A percentile compares a stretch with the other conserved stretches of the same genome.
These are phyloP conservation scores for Euzetes globulus DNA, from an alignment of 2,888 invertebrate genomes.

Conservation along the genomic window DNA sequence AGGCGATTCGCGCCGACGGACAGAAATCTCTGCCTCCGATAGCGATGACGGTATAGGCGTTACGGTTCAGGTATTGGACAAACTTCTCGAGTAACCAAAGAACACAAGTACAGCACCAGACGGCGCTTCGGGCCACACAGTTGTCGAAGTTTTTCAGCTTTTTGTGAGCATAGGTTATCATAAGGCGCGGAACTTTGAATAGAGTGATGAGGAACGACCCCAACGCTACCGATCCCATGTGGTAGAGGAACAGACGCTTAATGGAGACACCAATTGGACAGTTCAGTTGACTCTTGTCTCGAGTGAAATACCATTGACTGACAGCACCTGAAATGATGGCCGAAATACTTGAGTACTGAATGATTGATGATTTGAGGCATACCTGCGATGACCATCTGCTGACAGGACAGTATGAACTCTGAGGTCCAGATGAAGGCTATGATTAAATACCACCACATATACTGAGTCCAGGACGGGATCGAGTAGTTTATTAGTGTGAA, in stretches of 20 bases:
- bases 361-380: background rate
- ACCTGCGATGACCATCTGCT: slow-evolving; percentile 78
- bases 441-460: slow-evolving; percentile 90
- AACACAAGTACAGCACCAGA: slow-evolving; percentile 54
- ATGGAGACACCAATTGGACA: slow-evolving; percentile 39
- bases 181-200: slow-evolving; percentile 72
- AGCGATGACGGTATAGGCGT: slow-evolving; percentile 92
- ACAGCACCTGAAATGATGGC: slow-evolving; percentile 60
- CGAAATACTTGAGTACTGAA: background rate
- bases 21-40: slow-evolving; percentile 89
- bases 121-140: slow-evolving; percentile 41
- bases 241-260: slow-evolving; percentile 56
- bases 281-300: slow-evolving; percentile 36
- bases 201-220: slow-evolving; percentile 86
- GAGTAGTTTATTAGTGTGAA: slow-evolving; percentile 40
- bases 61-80: slow-evolving; percentile 72
- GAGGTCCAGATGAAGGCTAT: slow-evolving; percentile 84
- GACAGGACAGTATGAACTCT: slow-evolving; percentile 88
- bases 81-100: slow-evolving; percentile 82
- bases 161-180: slow-evolving; percentile 71
- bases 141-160: slow-evolving; percentile 66
- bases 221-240: slow-evolving; percentile 82
- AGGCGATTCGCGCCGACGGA: slow-evolving; percentile 77
- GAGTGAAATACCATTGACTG: slow-evolving; percentile 81
- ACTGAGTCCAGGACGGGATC: slow-evolving; percentile 62